Percentiles rank a stretch among this genome's conserved stretches.
phyloP scores from a whole-genome alignment of 2,113 vertebrate species.

The Pomatostomus ruficeps region DNA sequence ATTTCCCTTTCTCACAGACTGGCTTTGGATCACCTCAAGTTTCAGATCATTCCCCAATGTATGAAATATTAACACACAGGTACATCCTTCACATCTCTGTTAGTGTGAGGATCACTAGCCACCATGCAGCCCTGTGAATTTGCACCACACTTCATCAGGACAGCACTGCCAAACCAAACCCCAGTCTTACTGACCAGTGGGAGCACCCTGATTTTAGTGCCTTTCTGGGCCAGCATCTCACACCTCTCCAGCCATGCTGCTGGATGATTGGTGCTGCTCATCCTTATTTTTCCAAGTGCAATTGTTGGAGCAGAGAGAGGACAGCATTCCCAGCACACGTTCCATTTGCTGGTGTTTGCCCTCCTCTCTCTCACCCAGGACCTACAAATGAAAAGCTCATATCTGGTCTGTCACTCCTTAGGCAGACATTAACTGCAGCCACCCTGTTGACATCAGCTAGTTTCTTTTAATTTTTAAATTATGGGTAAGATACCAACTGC shows the following conservation, averaged over 20 bases:
- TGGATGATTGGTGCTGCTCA: background rate
- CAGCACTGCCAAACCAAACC: background rate
- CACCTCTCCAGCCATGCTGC: background rate
- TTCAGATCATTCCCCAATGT: background rate
- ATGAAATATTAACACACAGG: background rate
- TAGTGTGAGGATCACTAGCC: background rate
- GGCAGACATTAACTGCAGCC: background rate
- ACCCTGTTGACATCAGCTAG: background rate
- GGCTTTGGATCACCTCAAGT: background rate
- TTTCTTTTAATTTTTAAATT: background rate
- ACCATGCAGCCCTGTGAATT: background rate
- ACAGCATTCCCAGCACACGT: background rate
- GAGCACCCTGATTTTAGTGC: background rate
- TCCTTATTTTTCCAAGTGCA: background rate
- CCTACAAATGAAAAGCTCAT: background rate
- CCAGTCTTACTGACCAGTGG: no score
- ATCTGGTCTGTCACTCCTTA: background rate
- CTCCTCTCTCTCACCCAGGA: background rate
- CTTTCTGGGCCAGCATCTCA: background rate
- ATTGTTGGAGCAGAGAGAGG: background rate
- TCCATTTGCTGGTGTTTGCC: background rate
- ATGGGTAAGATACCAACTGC: background rate
- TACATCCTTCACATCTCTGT: background rate
- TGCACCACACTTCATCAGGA: background rate
- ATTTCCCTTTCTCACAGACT: background rate